Evolutionary conservation across 2,113 vertebrate species (phyloP), one percentile per base, ranked within the genome.

Genomic region (Drymodes brunneopygia): DNA sequence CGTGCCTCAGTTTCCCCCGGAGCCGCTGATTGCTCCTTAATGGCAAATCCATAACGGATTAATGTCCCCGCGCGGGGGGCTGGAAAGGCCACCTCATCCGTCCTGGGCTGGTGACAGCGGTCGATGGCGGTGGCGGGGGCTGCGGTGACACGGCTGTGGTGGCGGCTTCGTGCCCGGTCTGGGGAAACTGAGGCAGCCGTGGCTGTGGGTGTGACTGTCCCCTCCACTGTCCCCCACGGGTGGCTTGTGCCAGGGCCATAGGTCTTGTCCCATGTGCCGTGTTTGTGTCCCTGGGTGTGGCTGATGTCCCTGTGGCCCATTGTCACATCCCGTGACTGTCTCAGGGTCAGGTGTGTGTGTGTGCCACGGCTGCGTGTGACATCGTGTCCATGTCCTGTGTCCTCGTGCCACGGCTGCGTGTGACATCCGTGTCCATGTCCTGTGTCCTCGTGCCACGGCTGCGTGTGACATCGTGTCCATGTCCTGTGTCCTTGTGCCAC

Each of bases 81-180:
- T 84, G 24, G 9, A 94, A 95, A 94, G 81, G 94, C 5, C 94
- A 75, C 31, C 92, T 67, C 92, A 92, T 95, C 81, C 2, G 35
- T 94, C 86, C 86, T 50, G 73, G 12, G 18, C 17, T 5, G 17
- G n/a, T 90, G 94, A 89, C 94, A 88, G 92, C 33, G 28, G 3
- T 62, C 69, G 73, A 71, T 88, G 87, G 80, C 8, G 3, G 33
- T 13, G 94, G 6, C 38, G 24, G 53, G 53, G 74, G 22, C 81
- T 42, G 81, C 10, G 5, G 74, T 35, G 86, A 19, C 64, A 20
- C 10, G 56, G 48, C 48, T 13, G 64, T 1, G 31, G 31, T 12
- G 75, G 48, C 10, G 13, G 66, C 91, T 86, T 8, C 31, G 44
- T 81, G 87, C 29, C 35, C 21, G 3, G 51, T 22, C 60, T 42